phyloP scores from a whole-genome alignment of 2,797 vertebrate genomes.

The Geotrypetes seraphini region DNA sequence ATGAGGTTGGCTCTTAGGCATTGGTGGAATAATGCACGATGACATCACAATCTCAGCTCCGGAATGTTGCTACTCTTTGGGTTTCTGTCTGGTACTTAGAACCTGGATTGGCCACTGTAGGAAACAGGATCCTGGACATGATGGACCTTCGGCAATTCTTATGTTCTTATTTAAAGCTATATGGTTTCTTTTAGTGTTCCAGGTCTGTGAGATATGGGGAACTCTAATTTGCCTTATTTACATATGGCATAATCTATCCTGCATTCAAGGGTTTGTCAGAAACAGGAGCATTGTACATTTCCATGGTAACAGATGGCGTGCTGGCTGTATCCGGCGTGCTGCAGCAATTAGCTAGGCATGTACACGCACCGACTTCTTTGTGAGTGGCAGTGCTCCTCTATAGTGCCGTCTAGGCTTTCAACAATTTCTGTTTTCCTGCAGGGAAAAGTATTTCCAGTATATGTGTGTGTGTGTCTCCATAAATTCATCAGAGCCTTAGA shows the following conservation, averaged over 20 bases:
- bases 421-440: conserved; percentile 70
- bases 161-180: conserved; percentile 69
- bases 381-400: conserved; percentile 68
- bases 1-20: no score
- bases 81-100: no score
- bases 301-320: conserved; percentile 83
- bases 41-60: no score
- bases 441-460: conserved; percentile 64
- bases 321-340: conserved; percentile 77
- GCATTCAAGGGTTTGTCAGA: conserved; percentile 75
- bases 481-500: no score
- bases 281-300: conserved; percentile 77
- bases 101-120: no score
- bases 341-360: conserved; percentile 80
- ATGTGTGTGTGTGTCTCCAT: no score
- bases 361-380: conserved; percentile 73
- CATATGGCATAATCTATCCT: conserved; percentile 76
- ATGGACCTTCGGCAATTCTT: no score
- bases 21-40: no score
- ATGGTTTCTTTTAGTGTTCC: conserved; percentile 69
- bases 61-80: no score
- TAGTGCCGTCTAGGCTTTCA: conserved; percentile 70
- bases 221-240: conserved; percentile 82
- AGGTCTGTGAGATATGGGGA: conserved; percentile 72
- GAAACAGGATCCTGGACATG: no score